Base-by-base conservation (phyloP, 64 coral and sea anemone species). In the Actinia tenebrosa region DNA sequence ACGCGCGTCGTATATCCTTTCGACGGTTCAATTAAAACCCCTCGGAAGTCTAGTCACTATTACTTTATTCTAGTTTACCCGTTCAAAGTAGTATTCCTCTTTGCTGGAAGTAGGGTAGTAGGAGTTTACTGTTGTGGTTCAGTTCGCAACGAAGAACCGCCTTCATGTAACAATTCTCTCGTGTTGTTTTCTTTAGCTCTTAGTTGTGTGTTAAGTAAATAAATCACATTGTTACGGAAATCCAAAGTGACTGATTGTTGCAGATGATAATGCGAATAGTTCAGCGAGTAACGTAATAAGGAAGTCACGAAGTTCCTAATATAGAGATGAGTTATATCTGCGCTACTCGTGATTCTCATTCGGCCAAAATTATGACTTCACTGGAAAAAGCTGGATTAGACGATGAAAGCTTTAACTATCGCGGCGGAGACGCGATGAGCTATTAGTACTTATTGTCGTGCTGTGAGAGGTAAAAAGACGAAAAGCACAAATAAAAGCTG, bases 171-270 rank as follows among this genome's bases (percentile, higher is more conserved):
- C 69, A 42, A 75, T 42, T 13, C 42, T 26, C 26, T 75, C 7
- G 26, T 27, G 13, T 75, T 75, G 69, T 75, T 75, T 27, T 30
- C 30, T 14, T 7, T 27, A 75, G 69, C 26, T 75, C 10, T 75
- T n/a, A 75, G 69, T 7, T 75, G 69, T 75, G 69, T 75, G 69
- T 75, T 75, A 42, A 75, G 69, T 75, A 75, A 75, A 75, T 7
- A 43, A 75, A 30, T 75, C n/a, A 30, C 26, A 3, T 75, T 75
- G 69, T 30, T 75, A 42, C 27, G 10, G 23, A 30, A 37, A 37
- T 75, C 69, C 15, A 7, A 23, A 14, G 19, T n/a, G 69, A 75
- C 69, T 75, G 8, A 75, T 69, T 75, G 26, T 25, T 75, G 22
- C 3, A 15, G 26, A 26, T 25, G 26, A 75, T 75, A 75, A 42